Evolutionary conservation across 2,797 vertebrate genomes (phyloP), one percentile per base, ranked within the genome.

Genomic region (Neosilurus mollespiculum): DNA sequence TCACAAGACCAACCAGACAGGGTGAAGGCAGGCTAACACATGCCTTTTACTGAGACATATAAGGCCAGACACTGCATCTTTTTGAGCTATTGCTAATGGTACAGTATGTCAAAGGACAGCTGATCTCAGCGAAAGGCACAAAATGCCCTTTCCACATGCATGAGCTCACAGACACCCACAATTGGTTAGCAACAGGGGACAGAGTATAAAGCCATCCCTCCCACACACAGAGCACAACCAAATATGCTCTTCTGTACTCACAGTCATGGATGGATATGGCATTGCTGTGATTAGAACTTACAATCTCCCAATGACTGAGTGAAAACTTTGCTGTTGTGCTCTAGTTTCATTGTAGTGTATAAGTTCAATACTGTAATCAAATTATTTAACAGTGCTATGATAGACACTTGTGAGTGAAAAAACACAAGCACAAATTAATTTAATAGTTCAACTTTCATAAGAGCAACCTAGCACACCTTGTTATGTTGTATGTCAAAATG

Each of bases 101-200:
- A 64, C 34, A 64, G 3, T 64, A 64, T 78, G 58, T 64, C n/a
- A 64, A 51, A 51, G 20, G 37, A 24, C 34, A 78, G 37, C 22
- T 64, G 9, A 78, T 51, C n/a, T 49, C 14, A 49, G 37, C 43
- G 22, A 3, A 61, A 61, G 37, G 22, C 37, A 49, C 9, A 16
- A 62, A 62, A 34, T 78, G 58, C 8, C 59, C 75, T 78, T 78
- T 64, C 14, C 9, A 62, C 58, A 78, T 49, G 22, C 76, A 49
- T 64, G 37, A 62, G 76, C 59, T 62, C 59, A 78, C 37, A 64
- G 61, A 51, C 43, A 51, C 43, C 34, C 61, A 65, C 22, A 64
- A 78, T 51, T 18, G 9, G 37, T 65, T 11, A 30, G 77, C 43
- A 78, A 65, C 61, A 65, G 76, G 34, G 59, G 22, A 78, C 22